These are phyloP conservation scores for Gambusia holbrooki DNA, from an alignment of 2,113 vertebrate species.

Conservation along the genomic window DNA sequence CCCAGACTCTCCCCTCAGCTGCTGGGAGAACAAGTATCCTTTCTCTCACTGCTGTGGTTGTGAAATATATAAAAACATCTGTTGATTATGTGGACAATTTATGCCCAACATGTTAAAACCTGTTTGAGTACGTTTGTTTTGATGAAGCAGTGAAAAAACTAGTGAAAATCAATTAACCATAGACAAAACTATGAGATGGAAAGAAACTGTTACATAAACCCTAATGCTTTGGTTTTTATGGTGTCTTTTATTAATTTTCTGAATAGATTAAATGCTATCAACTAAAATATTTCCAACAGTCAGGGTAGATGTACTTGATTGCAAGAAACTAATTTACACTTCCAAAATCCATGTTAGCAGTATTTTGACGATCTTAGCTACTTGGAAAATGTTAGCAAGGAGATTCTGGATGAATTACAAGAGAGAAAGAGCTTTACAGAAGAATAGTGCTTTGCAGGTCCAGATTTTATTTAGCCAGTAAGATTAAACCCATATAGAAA, in stretches of 20 bases:
- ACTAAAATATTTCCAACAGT: no score
- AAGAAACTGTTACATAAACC: no score
- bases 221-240: background rate
- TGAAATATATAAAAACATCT: constrained; percentile 31
- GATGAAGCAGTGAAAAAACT: no score
- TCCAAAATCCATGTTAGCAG: background rate
- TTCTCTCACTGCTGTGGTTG: constrained; percentile 11
- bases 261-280: background rate
- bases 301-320: background rate
- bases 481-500: background rate
- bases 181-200: no score
- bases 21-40: constrained; percentile 15
- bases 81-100: background rate
- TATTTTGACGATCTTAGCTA: no score
- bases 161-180: background rate
- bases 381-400: no score
- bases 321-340: background rate
- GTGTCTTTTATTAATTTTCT: background rate
- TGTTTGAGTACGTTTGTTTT: background rate
- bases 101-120: background rate
- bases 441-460: background rate
- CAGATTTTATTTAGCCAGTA: background rate
- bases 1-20: constrained; percentile 28
- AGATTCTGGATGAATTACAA: no score
- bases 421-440: background rate